Conservation (phyloP, 1,140 invertebrate genomes). For the Cyphomyrmex costatus region DNA sequence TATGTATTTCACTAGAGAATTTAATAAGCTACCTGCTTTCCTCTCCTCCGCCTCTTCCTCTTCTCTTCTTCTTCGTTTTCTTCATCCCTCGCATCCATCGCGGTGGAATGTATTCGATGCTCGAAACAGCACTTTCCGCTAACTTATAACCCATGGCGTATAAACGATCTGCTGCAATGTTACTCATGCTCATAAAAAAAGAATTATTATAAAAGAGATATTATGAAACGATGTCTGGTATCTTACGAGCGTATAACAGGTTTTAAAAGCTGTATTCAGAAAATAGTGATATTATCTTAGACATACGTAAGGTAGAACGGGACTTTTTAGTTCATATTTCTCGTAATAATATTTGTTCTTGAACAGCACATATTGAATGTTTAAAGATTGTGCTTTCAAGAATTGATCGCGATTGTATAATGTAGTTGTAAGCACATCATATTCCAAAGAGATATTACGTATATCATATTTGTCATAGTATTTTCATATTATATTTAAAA, state of each 20-base stretch:
- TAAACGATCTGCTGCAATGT: conserved; percentile 43
- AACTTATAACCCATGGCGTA: conserved; percentile 34
- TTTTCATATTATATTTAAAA: too few species aligned
- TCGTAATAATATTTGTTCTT: too few species aligned
- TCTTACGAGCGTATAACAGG: background rate
- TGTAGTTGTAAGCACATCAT: too few species aligned
- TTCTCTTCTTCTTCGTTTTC: background rate
- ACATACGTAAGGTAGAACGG: too few species aligned
- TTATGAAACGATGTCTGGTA: conserved; percentile 18
- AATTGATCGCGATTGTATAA: too few species aligned
- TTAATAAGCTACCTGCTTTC: conserved; percentile 46
- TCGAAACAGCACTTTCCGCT: conserved; percentile 55
- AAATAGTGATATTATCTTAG: background rate
- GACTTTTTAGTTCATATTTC: too few species aligned
- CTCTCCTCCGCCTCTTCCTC: background rate
- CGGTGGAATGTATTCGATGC: conserved; percentile 46
- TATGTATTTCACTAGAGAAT: conserved; percentile 59
- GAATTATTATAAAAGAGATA: conserved; percentile 21
- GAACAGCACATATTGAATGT: too few species aligned
- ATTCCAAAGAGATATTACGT: too few species aligned
- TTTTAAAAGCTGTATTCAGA: background rate
- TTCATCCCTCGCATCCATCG: conserved; percentile 15
- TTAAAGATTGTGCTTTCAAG: too few species aligned
- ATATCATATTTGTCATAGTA: too few species aligned
- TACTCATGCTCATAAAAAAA: conserved; percentile 1